Conservation (phyloP, 2,113 vertebrate species). For the Prinia subflava region DNA sequence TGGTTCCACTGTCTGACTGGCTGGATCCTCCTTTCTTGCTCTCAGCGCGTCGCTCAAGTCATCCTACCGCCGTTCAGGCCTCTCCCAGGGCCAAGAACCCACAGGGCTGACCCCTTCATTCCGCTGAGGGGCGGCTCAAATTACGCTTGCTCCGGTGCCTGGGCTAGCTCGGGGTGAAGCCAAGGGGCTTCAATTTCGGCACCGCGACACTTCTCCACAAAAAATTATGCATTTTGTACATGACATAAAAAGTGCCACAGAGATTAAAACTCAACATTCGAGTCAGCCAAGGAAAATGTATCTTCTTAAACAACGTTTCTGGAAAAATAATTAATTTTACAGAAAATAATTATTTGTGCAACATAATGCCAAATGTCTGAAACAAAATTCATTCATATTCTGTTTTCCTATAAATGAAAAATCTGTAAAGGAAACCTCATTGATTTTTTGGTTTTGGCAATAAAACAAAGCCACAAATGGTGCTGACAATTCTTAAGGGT, state of each 20-base stretch:
- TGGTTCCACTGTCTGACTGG: too few relatives aligned
- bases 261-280: background rate
- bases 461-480: background rate
- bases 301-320: background rate
- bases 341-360: background rate
- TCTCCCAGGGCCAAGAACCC: too few relatives aligned
- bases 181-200: too few relatives aligned
- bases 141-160: too few relatives aligned
- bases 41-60: too few relatives aligned
- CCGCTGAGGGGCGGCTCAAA: too few relatives aligned
- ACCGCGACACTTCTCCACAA: too few relatives aligned
- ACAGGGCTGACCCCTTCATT: too few relatives aligned
- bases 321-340: background rate
- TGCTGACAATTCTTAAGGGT: background rate
- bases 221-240: slow-evolving; percentile 12
- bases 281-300: background rate
- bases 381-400: background rate
- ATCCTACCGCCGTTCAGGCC: too few relatives aligned
- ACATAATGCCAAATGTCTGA: background rate
- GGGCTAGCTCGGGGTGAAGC: too few relatives aligned
- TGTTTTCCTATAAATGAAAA: background rate
- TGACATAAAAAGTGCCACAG: background rate
- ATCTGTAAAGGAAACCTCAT: background rate
- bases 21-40: too few relatives aligned
- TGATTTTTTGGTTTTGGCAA: background rate